phyloP scores from a whole-genome alignment of 2,888 invertebrate species.

The Xestia xanthographa region DNA sequence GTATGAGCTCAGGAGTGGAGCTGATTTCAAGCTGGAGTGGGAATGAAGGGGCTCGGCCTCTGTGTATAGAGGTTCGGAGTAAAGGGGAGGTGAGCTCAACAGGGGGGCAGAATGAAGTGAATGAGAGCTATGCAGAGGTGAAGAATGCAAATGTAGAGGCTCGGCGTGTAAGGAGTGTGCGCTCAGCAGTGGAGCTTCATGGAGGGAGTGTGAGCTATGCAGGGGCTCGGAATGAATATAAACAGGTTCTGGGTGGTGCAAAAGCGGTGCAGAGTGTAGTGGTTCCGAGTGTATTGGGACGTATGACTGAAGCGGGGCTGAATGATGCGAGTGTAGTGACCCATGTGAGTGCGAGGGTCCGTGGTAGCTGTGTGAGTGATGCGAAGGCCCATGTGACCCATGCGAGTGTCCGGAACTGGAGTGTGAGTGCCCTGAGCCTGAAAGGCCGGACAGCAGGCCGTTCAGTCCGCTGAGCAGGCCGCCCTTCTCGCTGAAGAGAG shows the following conservation, averaged over 20 bases:
- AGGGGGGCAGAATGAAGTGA: slow-evolving; percentile 44
- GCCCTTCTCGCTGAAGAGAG: slow-evolving; percentile 73
- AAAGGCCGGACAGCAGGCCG: slow-evolving; percentile 30
- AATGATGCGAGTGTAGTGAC: slow-evolving; percentile 26
- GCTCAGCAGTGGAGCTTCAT: slow-evolving; percentile 8
- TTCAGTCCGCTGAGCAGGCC: slow-evolving; percentile 67
- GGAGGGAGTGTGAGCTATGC: slow-evolving; percentile 20
- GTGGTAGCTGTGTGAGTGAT: slow-evolving; percentile 34
- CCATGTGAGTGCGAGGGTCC: slow-evolving; percentile 24
- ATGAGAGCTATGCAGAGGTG: slow-evolving; percentile 12
- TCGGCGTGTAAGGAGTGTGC: not conserved
- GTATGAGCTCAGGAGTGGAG: slow-evolving; percentile 16
- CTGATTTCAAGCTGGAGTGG: slow-evolving; percentile 32
- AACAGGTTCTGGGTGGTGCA: slow-evolving; percentile 13
- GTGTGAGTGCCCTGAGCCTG: slow-evolving; percentile 23
- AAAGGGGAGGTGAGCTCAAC: slow-evolving; percentile 30
- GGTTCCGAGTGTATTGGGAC: slow-evolving; percentile 35
- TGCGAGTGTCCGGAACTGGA: slow-evolving; percentile 20
- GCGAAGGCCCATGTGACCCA: not conserved
- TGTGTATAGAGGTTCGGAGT: slow-evolving; percentile 43
- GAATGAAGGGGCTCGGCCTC: slow-evolving; percentile 39
- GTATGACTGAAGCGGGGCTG: slow-evolving; percentile 13
- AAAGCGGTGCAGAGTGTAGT: slow-evolving; percentile 23
- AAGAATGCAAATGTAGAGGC: not conserved
- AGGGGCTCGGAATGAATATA: slow-evolving; percentile 9